Evolutionary conservation across 2,113 vertebrate genomes (phyloP).

Genomic region (Nothocercus nigrocapillus): DNA sequence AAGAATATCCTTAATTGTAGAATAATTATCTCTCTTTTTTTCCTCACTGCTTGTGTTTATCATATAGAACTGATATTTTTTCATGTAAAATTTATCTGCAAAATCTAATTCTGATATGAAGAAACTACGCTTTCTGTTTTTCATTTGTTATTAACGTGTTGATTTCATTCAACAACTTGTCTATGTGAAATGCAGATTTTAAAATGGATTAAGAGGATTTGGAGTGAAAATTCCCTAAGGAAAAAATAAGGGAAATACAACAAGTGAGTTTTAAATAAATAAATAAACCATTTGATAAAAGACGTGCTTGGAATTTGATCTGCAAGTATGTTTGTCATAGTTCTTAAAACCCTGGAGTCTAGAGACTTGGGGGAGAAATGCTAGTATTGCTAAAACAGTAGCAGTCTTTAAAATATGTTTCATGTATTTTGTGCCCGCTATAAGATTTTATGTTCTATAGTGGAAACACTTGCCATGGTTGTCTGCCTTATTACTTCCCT

Average conservation of each 20-base stretch:
- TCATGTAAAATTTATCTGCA: background rate
- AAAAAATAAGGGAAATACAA: background rate
- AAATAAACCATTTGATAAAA: background rate
- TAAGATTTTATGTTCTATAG: background rate
- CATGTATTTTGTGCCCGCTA: accelerated
- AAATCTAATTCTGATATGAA: background rate
- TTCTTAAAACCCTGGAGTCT: background rate
- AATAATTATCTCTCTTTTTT: background rate
- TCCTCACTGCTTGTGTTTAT: accelerated
- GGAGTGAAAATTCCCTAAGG: background rate
- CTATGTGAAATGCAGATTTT: background rate
- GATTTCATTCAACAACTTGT: background rate
- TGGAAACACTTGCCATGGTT: accelerated
- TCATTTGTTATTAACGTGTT: background rate
- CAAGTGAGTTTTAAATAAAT: background rate
- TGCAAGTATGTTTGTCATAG: background rate
- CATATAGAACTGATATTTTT: background rate
- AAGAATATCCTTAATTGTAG: background rate
- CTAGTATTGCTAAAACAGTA: background rate
- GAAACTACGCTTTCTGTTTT: background rate
- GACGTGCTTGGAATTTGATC: background rate
- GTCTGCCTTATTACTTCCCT: background rate
- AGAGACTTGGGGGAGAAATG: background rate
- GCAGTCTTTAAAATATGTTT: background rate
- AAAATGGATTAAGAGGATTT: background rate